Evolutionary conservation across 2,797 vertebrate species (phyloP).

Genomic region (Choloepus didactylus): DNA sequence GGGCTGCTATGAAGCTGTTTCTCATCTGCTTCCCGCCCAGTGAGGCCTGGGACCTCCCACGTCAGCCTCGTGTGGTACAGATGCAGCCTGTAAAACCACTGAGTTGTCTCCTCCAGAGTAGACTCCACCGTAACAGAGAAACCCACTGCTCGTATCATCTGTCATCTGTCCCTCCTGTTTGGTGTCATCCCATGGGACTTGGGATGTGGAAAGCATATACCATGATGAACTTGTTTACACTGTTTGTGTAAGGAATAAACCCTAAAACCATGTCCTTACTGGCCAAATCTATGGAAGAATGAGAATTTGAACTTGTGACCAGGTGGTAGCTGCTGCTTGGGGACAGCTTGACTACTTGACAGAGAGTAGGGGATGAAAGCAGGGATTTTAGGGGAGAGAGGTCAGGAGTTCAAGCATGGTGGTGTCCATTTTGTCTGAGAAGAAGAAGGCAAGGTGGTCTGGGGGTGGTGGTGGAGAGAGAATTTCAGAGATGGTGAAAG

Average conservation of each 20-base stretch:
- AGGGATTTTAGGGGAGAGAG: background rate
- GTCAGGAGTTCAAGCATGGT: background rate
- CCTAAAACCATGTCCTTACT: background rate
- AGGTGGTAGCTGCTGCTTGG: no score
- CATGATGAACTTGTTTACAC: no score
- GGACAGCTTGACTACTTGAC: background rate
- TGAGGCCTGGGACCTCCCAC: background rate
- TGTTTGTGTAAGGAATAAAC: no score
- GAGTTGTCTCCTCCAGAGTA: background rate
- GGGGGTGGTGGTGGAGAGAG: background rate
- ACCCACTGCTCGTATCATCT: background rate
- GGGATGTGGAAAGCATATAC: background rate
- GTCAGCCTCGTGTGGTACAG: no score
- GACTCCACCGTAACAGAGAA: fast-evolving
- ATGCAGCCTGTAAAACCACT: background rate
- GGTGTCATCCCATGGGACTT: background rate
- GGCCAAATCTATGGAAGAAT: fast-evolving
- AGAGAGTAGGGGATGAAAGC: background rate
- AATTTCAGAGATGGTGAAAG: fast-evolving
- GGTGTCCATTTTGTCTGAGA: background rate
- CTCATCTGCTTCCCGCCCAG: background rate
- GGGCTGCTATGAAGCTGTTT: background rate
- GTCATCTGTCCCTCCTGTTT: no score
- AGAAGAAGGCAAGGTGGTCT: background rate
- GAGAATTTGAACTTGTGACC: background rate